Evolutionary conservation across 2,797 vertebrate genomes (phyloP), one percentile per base, ranked within the genome.

Genomic region (Vultur gryphus): DNA sequence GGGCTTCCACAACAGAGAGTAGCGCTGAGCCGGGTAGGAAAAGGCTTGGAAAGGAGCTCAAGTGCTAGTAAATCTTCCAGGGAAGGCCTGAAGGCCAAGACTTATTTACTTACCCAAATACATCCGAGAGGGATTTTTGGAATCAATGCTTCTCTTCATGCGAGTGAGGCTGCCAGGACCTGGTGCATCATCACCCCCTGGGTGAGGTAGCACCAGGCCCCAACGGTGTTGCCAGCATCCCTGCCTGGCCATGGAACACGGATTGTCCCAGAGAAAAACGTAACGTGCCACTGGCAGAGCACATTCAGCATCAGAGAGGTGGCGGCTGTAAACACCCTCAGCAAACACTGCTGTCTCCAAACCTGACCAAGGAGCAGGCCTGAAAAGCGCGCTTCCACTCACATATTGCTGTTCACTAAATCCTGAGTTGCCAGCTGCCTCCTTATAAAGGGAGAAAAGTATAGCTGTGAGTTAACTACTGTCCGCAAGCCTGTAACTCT

Each of bases 281-380:
- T 62, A 78, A 48, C 3, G 3, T 49, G 61, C 69, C 83, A 49
- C 48, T 64, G 59, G 51, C 59, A 84, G 51, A 24, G 31, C 41
- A 52, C 2, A 0, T 25, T 67, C 71, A 49, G n/a, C 83, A 43
- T 77, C 70, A 73, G 54, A 44, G 62, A 72, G 46, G 48, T 41
- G 62, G 35, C 12, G 16, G 25, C 14, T 89, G 88, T 76, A 91
- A 94, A 82, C 8, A 62, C n/a, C 21, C 93, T 82, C 61, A 48
- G 23, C 73, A 73, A 90, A 82, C 66, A 91, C 8, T 24, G 21
- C 49, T 73, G 25, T 46, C 66, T 80, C 62, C 48, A 49, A 85
- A 89, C 37, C 57, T 75, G 81, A 85, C 35, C 70, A 54, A 82
- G 52, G 7, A 87, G 37, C 62, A 89, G 84, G 86, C 93, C 95